Evolutionary conservation across 2,888 invertebrate genomes (phyloP), one percentile per base, ranked within the genome.

Genomic region (Gymnocheta viridis): DNA sequence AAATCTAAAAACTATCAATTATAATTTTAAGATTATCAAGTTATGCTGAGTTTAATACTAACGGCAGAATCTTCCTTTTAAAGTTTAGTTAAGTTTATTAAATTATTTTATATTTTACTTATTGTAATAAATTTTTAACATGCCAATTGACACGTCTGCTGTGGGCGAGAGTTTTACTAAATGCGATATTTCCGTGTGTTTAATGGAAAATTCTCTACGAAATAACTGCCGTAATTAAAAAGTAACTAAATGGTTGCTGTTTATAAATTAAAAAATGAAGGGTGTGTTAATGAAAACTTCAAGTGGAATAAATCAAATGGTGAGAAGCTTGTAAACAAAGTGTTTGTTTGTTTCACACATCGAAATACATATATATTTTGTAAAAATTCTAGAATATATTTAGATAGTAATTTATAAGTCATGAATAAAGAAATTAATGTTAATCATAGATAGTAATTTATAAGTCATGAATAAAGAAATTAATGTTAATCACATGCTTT

Each of bases 121-220:
- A 41, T 58, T 66, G 14, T 54, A 62, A 66, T 38, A 58, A 51
- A 38, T 38, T 69, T 60, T 12, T 41, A 69, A 29, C 77, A 78
- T 38, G 69, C 38, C 19, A 76, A 60, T 38, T 51, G 19, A 14
- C 35, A 12, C 27, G 60, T 49, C 7, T 73, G 24, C 4, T n/a
- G 2, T 38, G 32, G 14, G 4, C 2, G 4, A 9, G 14, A 32
- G 17, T 56, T 38, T 56, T 49, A 22, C 38, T 29, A 29, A 76
- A 58, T 70, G n/a, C 17, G 7, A 58, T 10, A 58, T 62, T 44
- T 76, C 47, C 70, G 44, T 76, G 69, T 41, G 14, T 19, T 41
- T 27, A 24, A 38, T 60, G 35, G 38, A 58, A 72, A 66, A 66
- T 51, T 38, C 35, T 47, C 2, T 54, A 56, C 41, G 41, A 41